A percentile compares a stretch with the other conserved stretches of the same genome.
These are phyloP conservation scores for Cichlasoma orientale DNA, from an alignment of 2,797 vertebrate genomes.

Conservation along the genomic window DNA sequence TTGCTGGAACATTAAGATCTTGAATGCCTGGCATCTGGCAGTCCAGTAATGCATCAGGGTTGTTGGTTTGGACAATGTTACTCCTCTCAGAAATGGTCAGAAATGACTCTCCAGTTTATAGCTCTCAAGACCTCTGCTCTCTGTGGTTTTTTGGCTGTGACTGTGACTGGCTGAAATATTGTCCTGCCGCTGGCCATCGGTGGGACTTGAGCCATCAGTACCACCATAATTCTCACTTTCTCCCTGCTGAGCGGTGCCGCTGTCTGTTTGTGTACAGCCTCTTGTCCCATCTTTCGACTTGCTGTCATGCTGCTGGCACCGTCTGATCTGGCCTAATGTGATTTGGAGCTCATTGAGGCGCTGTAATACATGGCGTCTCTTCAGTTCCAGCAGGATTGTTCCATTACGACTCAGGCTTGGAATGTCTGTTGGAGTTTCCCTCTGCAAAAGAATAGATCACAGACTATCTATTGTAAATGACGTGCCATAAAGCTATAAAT, in stretches of 20 bases:
- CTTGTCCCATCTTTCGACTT: constrained; percentile 42
- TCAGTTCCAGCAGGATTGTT: constrained; percentile 78
- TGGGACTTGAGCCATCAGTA: constrained; percentile 6
- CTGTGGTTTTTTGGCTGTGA: constrained; percentile 38
- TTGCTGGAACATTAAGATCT: constrained; percentile 10
- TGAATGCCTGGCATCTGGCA: constrained; percentile 26
- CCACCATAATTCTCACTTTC: constrained; percentile 19
- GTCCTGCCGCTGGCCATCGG: constrained; percentile 26
- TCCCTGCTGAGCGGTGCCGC: constrained; percentile 35
- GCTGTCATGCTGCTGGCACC: constrained; percentile 61
- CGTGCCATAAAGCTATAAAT: constrained; percentile 1
- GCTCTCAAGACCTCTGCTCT: constrained; percentile 30
- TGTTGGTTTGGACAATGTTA: constrained; percentile 20
- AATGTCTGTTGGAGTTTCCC: constrained; percentile 36
- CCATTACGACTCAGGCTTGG: constrained; percentile 68
- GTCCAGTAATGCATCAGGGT: constrained; percentile 20
- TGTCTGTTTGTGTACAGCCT: constrained; percentile 35
- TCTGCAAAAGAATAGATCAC: constrained; percentile 44
- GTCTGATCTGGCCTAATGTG: constrained; percentile 65
- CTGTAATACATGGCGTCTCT: constrained; percentile 77
- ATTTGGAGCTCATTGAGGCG: constrained; percentile 79
- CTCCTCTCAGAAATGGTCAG: constrained; percentile 38
- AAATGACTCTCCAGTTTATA: constrained; percentile 54
- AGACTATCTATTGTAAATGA: constrained; percentile 13
- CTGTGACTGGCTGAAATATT: constrained; percentile 33